A percentile compares a stretch with the other conserved stretches of the same genome.
Evolutionary conservation across 2,113 vertebrate genomes (phyloP).

Genomic region (Falco punctatus): DNA sequence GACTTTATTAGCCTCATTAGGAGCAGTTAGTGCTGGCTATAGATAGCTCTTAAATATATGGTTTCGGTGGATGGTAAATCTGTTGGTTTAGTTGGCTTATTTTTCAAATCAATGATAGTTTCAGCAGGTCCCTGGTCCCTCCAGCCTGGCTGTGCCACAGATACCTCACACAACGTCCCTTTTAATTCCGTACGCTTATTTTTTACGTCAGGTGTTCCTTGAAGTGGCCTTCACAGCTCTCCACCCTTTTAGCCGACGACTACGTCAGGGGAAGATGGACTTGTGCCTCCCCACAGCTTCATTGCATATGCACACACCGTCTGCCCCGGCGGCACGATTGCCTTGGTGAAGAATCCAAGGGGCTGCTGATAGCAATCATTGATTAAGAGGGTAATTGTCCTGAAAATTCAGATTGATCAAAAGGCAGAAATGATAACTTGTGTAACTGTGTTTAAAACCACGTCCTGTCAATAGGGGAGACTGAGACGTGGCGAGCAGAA

Average conservation of each 20-base stretch:
- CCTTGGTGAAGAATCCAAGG: constrained; percentile 76
- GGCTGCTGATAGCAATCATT: constrained; percentile 83
- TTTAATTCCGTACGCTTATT: constrained; percentile 36
- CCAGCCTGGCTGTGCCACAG: neutral
- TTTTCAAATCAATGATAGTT: neutral
- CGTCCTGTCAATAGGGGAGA: constrained; percentile 79
- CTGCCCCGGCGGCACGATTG: constrained; percentile 75
- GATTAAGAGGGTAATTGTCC: constrained; percentile 86
- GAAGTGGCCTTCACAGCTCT: constrained; percentile 83
- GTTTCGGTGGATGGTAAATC: constrained; percentile 43
- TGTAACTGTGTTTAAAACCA: constrained; percentile 83
- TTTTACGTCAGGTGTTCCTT: constrained; percentile 72
- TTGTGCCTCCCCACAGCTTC: constrained; percentile 72
- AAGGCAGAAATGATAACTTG: constrained; percentile 85
- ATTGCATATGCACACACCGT: constrained; percentile 79
- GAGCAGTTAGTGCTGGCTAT: constrained; percentile 51
- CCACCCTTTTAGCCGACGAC: constrained; percentile 60
- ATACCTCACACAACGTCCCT: neutral
- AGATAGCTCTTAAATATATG: constrained; percentile 57
- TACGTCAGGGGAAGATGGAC: constrained; percentile 71
- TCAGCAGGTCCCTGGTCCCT: neutral
- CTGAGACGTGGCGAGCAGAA: constrained; percentile 71
- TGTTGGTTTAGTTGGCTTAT: constrained; percentile 42
- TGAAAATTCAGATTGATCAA: constrained; percentile 86
- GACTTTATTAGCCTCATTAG: constrained; percentile 70